Evolutionary conservation across 2,888 invertebrate species (phyloP), one percentile per base, ranked within the genome.

Genomic region (Diaphora mendica): DNA sequence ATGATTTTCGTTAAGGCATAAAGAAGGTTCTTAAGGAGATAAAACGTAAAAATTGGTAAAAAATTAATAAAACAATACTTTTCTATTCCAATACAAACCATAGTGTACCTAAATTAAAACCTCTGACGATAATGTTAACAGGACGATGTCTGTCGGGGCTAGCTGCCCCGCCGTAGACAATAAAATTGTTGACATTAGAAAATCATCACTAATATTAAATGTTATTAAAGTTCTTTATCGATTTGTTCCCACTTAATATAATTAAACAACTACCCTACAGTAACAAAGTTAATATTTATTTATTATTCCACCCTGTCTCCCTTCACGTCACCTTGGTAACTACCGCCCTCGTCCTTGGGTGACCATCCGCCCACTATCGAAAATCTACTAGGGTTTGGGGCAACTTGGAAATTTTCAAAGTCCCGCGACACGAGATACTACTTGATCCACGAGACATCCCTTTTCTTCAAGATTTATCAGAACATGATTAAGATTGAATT

Each of bases 301-400:
- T 68, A 20, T 83, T 81, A 26, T 77, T 85, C 82, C 87, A 59
- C 86, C 86, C 86, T 86, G 70, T 83, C 82, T 9, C 86, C 77
- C 75, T 55, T 78, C 79, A 23, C 84, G 80, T 33, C 71, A 78
- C n/a, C 82, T 79, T 11, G 73, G 74, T 62, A 77, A 64, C 39
- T 79, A 78, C 68, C 83, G 79, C 0, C 79, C 79, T 13, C 77
- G 75, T 33, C 81, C 80, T 65, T 70, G 13, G 80, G 77, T 44
- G 80, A 82, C 72, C 78, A 71, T n/a, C 85, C 83, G 11, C 81
- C 81, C 81, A 74, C 83, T 83, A 44, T 82, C 82, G 2, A 42
- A 66, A 39, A n/a, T n/a, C 23, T 23, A 17, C 65, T 23, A 65
- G 33, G 20, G 35, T 9, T 35, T 35, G 35, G 23, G 51, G 23